phyloP scores from a whole-genome alignment of 1,140 invertebrate species.

The Tetramorium parvispinum region DNA sequence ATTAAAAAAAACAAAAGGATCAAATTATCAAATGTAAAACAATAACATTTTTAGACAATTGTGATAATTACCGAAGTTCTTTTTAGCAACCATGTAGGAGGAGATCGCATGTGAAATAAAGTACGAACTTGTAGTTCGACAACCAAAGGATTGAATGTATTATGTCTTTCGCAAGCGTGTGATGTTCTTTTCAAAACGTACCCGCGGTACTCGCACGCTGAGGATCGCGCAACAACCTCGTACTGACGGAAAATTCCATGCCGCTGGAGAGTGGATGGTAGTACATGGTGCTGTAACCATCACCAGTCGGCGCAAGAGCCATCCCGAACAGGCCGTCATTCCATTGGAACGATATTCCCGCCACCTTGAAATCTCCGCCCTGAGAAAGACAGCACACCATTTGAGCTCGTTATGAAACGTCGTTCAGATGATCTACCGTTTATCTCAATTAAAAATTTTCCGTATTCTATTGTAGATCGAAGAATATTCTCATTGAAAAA shows the following conservation, averaged over 20 bases:
- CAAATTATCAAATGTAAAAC: not conserved
- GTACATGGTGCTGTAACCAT: slow-evolving; percentile 90
- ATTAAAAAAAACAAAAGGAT: not conserved
- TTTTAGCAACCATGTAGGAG: not conserved
- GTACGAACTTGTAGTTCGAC: not conserved
- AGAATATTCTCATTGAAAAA: not conserved
- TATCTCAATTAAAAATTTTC: not conserved
- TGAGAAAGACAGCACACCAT: slow-evolving; percentile 54
- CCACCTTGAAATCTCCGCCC: slow-evolving; percentile 90
- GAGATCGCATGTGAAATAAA: not conserved
- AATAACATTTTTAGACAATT: not conserved
- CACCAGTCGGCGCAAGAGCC: slow-evolving; percentile 87
- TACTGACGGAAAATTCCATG: slow-evolving; percentile 90
- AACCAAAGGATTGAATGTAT: not conserved
- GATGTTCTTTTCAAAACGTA: slow-evolving; percentile 46
- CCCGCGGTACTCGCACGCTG: slow-evolving; percentile 84
- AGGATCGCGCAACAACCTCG: slow-evolving; percentile 88
- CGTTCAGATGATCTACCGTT: not conserved
- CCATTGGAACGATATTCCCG: slow-evolving; percentile 91
- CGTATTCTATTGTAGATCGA: not conserved
- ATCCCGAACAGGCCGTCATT: slow-evolving; percentile 91
- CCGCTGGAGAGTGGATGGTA: slow-evolving; percentile 92
- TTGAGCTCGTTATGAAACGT: not conserved
- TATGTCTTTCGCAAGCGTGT: not conserved
- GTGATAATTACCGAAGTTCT: not conserved